These are phyloP conservation scores for Anniella stebbinsi DNA, from an alignment of 2,797 vertebrate species.

Conservation along the genomic window DNA sequence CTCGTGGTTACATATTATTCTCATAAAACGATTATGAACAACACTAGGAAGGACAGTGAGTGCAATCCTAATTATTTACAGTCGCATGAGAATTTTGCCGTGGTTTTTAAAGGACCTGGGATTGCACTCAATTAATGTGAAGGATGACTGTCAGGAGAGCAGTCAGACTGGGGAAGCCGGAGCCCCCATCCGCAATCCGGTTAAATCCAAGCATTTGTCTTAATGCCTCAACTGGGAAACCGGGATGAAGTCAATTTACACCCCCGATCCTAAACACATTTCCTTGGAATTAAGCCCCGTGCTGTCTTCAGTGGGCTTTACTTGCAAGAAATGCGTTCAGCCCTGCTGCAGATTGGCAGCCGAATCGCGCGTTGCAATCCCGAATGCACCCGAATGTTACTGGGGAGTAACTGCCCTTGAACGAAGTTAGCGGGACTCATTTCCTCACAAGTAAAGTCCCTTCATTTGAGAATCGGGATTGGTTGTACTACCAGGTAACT, in stretches of 20 bases:
- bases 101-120: background rate
- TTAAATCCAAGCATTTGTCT: constrained; percentile 19
- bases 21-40: background rate
- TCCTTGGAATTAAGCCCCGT: background rate
- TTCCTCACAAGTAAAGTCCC: background rate
- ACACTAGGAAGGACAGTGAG: background rate
- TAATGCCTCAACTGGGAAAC: background rate
- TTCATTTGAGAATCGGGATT: background rate
- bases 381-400: background rate
- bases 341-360: background rate
- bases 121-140: background rate
- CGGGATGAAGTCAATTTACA: constrained; percentile 18
- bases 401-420: background rate
- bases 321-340: background rate
- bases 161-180: background rate
- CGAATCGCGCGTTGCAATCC: background rate
- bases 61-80: constrained; percentile 9
- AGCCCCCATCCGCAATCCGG: background rate
- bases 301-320: background rate
- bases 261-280: background rate
- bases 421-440: background rate
- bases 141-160: constrained; percentile 4
- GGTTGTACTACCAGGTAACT: background rate
- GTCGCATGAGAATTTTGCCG: background rate
- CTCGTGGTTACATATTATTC: background rate